Evolutionary conservation across 2,113 vertebrate species (phyloP).

Genomic region (Colinus virginianus): DNA sequence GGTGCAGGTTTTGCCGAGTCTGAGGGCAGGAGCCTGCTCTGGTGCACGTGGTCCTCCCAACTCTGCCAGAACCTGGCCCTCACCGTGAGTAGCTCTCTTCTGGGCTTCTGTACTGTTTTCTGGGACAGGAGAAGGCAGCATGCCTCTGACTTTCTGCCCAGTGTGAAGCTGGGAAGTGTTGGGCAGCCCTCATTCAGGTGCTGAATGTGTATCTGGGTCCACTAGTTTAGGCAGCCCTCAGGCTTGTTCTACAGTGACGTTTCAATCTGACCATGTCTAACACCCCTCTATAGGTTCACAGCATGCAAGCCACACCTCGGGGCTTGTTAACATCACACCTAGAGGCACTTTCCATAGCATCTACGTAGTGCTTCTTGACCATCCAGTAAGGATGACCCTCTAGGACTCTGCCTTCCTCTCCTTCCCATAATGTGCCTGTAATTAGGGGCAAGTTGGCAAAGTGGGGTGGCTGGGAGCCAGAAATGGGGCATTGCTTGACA

Average conservation of each 20-base stretch:
- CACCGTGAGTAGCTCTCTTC: background rate
- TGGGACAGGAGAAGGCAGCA: background rate
- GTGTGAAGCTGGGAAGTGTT: background rate
- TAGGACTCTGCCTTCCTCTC: background rate
- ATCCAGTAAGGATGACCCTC: background rate
- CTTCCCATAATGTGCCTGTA: fast-evolving
- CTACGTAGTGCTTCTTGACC: background rate
- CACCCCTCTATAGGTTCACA: background rate
- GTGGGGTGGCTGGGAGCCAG: fast-evolving
- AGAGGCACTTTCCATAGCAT: background rate
- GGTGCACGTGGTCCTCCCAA: background rate
- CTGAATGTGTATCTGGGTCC: background rate
- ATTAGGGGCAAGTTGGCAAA: background rate
- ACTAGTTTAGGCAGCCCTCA: background rate
- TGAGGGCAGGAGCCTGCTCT: background rate
- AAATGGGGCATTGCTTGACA: background rate
- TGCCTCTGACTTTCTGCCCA: background rate
- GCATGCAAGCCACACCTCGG: background rate
- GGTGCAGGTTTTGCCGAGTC: background rate
- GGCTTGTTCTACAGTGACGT: background rate
- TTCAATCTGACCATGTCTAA: background rate
- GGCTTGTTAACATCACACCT: background rate
- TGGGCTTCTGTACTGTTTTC: background rate
- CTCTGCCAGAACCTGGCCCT: background rate
- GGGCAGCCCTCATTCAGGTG: background rate